These are phyloP conservation scores for Andrena chrysosceles DNA, from an alignment of 2,888 invertebrate genomes.

Conservation along the genomic window DNA sequence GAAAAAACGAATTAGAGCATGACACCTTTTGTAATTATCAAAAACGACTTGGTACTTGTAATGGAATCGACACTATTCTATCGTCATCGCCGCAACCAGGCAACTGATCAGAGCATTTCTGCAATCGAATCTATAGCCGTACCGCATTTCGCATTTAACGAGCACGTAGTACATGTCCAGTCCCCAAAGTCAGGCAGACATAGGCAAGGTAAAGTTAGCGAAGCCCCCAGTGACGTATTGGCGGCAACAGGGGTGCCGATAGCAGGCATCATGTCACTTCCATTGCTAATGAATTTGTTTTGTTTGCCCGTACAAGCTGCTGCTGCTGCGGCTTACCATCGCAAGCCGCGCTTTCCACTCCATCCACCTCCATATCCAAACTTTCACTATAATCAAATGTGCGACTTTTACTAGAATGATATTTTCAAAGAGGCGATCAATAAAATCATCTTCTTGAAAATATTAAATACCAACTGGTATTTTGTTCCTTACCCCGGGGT, in stretches of 20 bases:
- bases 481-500: too few species aligned
- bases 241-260: conserved; percentile 82
- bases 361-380: conserved; percentile 83
- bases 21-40: conserved; percentile 28
- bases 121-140: conserved; percentile 69
- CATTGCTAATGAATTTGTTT: conserved; percentile 86
- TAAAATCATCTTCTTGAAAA: neutral
- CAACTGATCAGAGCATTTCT: conserved; percentile 67
- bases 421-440: neutral
- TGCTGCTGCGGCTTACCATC: conserved; percentile 84
- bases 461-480: neutral
- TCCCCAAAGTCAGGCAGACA: conserved; percentile 74
- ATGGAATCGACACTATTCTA: conserved; percentile 59
- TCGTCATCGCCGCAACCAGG: conserved; percentile 55
- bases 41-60: conserved; percentile 62
- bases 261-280: conserved; percentile 88
- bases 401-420: conserved; percentile 11
- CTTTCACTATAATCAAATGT: conserved; percentile 79
- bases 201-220: conserved; percentile 81
- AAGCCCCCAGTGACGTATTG: conserved; percentile 83
- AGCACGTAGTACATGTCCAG: conserved; percentile 64
- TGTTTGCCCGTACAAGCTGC: conserved; percentile 86
- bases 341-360: conserved; percentile 80
- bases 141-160: conserved; percentile 60
- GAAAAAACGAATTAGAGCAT: conserved; percentile 39